A percentile compares a stretch with the other conserved stretches of the same genome.
Conservation (phyloP, 2,797 vertebrate genomes). For the Antrozous pallidus region DNA sequence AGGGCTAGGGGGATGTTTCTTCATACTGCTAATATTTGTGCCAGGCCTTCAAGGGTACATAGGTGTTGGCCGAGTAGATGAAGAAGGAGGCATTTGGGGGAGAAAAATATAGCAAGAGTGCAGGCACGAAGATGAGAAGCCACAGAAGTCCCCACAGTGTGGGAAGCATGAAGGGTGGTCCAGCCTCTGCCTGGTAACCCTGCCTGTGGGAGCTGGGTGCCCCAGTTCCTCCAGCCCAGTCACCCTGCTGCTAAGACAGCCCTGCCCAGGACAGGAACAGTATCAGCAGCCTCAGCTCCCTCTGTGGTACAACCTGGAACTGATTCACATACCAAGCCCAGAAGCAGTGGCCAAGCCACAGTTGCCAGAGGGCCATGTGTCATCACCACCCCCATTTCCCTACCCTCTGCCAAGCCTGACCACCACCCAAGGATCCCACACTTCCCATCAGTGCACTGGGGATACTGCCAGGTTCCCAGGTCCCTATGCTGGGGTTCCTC, state of each 20-base stretch:
- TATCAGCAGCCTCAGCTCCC: background rate
- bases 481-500: background rate
- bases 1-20: no score
- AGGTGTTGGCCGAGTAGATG: background rate
- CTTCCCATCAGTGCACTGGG: background rate
- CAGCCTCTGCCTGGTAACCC: background rate
- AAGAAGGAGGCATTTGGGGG: background rate
- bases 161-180: fast-evolving
- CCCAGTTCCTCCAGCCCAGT: background rate
- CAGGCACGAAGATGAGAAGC: fast-evolving
- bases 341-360: background rate
- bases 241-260: background rate
- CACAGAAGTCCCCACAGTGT: background rate
- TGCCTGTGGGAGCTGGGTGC: background rate
- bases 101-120: background rate
- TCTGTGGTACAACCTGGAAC: background rate
- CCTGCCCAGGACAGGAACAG: background rate
- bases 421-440: background rate
- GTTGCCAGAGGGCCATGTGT: background rate
- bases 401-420: background rate
- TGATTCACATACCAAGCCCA: background rate
- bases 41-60: background rate
- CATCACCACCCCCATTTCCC: background rate
- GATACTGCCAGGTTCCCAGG: background rate
- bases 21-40: background rate